Evolutionary conservation across 1,140 invertebrate species (phyloP), one percentile per base, ranked within the genome.

Genomic region (Laupala kohalensis): DNA sequence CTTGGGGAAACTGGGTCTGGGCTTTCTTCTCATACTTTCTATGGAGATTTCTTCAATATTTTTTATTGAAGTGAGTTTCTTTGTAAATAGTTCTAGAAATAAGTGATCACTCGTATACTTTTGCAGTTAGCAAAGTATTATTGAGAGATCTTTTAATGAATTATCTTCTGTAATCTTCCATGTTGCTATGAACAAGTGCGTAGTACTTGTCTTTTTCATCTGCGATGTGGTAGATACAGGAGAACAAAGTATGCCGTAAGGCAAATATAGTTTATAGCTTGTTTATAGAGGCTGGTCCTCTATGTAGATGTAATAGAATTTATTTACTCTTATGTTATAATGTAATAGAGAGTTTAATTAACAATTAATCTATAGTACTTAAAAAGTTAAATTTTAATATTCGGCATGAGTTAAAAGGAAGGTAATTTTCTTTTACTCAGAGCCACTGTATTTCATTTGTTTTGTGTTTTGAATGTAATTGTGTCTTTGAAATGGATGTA

Each of bases 381-480:
- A 13, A 13, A 25, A 12, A 24, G n/a, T 73, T 71, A 65, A 27
- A 23, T 72, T 72, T 53, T 28, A 53, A 67, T 24, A 25, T 53
- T 63, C 69, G 24, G 64, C 67, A 24, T 28, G 23, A 53, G 65
- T 15, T 27, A 27, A 24, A 70, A 37, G 81, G 80, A 82, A 82
- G 81, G 81, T 82, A 82, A 82, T 82, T 82, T 82, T 80, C 80
- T 77, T 30, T 53, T 15, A 25, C 23, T 27, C 29, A 37, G 23
- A 24, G 68, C 27, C 62, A 6, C 30, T 64, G 70, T 29, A 64
- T 64, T 69, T n/a, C 69, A 69, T 67, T 69, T 67, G 12, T 28
- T 68, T 30, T 37, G 6, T 71, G 4, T 71, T 67, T 19, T 53
- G 9, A 53, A 53, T 53, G 37, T 53, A 53, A 53, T 53, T 53